phyloP scores from a whole-genome alignment of 2,113 vertebrate species.

The Myxocyprinus asiaticus region DNA sequence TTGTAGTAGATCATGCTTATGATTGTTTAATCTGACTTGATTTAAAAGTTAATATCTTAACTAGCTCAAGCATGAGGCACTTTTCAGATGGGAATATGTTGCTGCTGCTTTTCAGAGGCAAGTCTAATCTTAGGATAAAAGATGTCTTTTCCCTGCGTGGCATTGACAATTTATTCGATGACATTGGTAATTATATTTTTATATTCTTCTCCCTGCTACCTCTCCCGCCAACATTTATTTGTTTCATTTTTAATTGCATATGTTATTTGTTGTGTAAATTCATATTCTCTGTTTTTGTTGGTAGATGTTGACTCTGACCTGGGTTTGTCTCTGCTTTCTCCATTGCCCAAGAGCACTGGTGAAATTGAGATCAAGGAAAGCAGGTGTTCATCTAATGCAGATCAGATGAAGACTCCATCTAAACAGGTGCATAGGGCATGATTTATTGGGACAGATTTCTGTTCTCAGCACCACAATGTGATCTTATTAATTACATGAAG shows the following conservation, averaged over 20 bases:
- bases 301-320: slow-evolving; percentile 43
- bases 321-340: slow-evolving; percentile 33
- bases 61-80: too few species aligned
- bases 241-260: neutral
- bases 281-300: neutral
- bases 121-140: slow-evolving; percentile 20
- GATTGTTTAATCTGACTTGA: too few species aligned
- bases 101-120: slow-evolving; percentile 53
- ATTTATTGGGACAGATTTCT: neutral
- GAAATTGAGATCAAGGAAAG: neutral
- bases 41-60: neutral
- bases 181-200: slow-evolving; percentile 58
- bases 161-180: slow-evolving; percentile 70
- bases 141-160: slow-evolving; percentile 52
- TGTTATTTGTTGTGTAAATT: neutral
- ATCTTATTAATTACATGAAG: neutral
- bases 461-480: neutral
- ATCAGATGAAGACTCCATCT: neutral
- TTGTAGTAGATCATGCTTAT: neutral
- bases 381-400: neutral
- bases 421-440: neutral
- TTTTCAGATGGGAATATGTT: neutral
- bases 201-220: neutral
- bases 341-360: slow-evolving; percentile 21
- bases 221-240: neutral